phyloP scores from a whole-genome alignment of 1,140 invertebrate genomes.

The Dryas iulia region DNA sequence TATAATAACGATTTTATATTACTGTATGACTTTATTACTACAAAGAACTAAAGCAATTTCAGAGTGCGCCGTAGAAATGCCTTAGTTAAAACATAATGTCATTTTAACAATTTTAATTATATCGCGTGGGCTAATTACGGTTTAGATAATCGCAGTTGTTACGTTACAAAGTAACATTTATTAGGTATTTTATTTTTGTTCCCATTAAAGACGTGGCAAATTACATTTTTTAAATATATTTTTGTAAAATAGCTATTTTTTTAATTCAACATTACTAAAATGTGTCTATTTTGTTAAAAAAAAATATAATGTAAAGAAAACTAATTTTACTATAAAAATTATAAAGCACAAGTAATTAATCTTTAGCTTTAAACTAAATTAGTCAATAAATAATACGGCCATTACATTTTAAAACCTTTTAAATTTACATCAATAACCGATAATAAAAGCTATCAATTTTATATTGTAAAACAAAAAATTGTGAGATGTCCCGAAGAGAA shows the following conservation, averaged over 20 bases:
- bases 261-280: background rate
- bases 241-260: background rate
- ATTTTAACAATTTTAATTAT: slow-evolving; percentile 73
- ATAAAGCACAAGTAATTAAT: background rate
- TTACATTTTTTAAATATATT: background rate
- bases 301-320: background rate
- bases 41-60: slow-evolving; percentile 12
- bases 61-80: background rate
- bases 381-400: background rate
- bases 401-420: slow-evolving; percentile 4
- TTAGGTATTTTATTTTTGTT: slow-evolving; percentile 6
- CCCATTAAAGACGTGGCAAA: background rate
- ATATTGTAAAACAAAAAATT: slow-evolving; percentile 16
- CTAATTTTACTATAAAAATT: background rate
- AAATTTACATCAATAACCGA: slow-evolving; percentile 11
- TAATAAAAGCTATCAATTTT: slow-evolving; percentile 20
- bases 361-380: background rate
- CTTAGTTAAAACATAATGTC: slow-evolving; percentile 44
- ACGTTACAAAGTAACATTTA: slow-evolving; percentile 27
- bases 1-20: background rate
- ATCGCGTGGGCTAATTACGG: slow-evolving; percentile 42
- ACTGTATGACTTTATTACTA: background rate
- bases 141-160: slow-evolving; percentile 22
- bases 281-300: no score
- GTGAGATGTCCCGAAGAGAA: slow-evolving; percentile 38